Evolutionary conservation across 1,140 invertebrate genomes (phyloP).

Genomic region (Samia ricini): DNA sequence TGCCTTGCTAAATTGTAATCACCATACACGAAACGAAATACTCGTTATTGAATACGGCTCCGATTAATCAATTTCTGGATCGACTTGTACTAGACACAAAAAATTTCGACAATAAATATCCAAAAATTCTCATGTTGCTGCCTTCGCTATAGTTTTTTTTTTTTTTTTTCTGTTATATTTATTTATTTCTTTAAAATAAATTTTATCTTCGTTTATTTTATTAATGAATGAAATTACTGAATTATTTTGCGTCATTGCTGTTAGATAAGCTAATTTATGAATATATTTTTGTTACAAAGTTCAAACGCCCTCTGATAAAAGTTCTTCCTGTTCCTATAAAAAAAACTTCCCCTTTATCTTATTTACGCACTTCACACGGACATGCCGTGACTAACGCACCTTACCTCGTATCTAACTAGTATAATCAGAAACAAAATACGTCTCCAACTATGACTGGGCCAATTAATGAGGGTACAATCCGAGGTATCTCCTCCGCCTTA

Average conservation of each 20-base stretch:
- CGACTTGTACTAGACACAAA: neutral
- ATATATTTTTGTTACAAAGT: no score
- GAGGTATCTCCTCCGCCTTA: conserved; percentile 43
- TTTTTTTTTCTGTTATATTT: no score
- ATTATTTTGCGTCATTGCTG: no score
- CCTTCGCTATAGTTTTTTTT: no score
- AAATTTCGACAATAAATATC: neutral
- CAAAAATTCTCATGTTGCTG: neutral
- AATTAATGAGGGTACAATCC: conserved; percentile 63
- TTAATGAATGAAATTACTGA: no score
- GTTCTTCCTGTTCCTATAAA: neutral
- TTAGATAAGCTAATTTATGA: no score
- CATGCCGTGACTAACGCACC: neutral
- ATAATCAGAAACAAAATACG: conserved; percentile 50
- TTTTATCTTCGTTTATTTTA: no score
- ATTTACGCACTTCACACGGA: neutral
- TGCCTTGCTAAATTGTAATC: neutral
- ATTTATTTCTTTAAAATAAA: no score
- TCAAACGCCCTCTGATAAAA: no score
- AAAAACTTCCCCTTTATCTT: neutral
- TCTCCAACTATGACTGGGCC: conserved; percentile 39
- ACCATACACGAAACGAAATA: neutral
- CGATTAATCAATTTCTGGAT: neutral
- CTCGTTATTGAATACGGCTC: neutral
- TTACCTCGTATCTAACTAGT: conserved; percentile 8